Conservation (phyloP, 1,140 invertebrate species). For the Branchinecta lindahli region DNA sequence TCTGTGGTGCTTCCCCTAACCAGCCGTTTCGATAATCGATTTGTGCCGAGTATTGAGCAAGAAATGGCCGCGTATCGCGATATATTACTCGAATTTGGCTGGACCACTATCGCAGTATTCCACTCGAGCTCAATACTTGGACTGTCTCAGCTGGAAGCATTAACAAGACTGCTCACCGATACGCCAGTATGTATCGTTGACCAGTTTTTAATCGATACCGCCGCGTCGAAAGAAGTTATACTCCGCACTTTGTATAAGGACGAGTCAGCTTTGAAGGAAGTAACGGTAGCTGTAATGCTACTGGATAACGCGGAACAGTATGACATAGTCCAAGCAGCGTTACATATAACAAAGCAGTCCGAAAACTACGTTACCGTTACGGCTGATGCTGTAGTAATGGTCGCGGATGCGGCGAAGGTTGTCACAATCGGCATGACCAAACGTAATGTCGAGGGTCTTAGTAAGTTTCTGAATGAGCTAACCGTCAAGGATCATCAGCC, state of each 20-base stretch:
- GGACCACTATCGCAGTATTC: not conserved
- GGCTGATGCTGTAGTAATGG: not conserved
- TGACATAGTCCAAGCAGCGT: slow-evolving; percentile 2
- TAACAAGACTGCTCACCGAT: not conserved
- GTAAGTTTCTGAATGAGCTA: not conserved
- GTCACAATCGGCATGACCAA: not conserved
- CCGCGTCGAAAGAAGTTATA: not conserved
- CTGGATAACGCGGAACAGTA: not conserved
- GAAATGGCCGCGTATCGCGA: not conserved
- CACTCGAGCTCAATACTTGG: not conserved
- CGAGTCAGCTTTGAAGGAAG: not conserved
- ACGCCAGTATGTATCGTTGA: not conserved
- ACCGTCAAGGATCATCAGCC: not conserved
- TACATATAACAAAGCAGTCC: slow-evolving; percentile 3
- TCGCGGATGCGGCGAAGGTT: not conserved
- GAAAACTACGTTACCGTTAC: not conserved
- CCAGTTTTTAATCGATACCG: not conserved
- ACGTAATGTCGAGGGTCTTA: not conserved
- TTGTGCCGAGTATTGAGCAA: not conserved
- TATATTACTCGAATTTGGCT: slow-evolving; percentile 1
- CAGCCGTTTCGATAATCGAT: not conserved
- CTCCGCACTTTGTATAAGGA: not conserved
- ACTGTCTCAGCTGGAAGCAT: not conserved
- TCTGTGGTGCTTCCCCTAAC: not conserved
- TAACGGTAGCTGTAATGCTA: not conserved